Percentiles rank a stretch among this genome's conserved stretches.
These are phyloP conservation scores for Ormyrus rosae DNA, from an alignment of 2,888 invertebrate species.

Conservation along the genomic window DNA sequence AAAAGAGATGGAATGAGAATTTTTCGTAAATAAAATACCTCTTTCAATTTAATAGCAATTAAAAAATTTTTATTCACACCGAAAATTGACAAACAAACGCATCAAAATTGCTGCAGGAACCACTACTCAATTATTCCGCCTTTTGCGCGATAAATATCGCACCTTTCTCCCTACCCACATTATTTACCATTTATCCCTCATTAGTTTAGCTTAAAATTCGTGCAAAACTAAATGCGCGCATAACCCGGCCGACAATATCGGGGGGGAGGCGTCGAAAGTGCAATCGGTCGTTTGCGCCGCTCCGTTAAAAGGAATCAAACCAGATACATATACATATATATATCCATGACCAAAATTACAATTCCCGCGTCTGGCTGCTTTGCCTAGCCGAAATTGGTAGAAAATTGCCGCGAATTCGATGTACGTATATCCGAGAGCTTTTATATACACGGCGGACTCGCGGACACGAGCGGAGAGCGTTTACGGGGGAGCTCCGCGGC, in stretches of 20 bases:
- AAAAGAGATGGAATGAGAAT: no score
- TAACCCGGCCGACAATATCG: not conserved
- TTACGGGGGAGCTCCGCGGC: conserved; percentile 12
- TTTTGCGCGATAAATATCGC: no score
- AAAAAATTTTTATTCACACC: no score
- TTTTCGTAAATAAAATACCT: no score
- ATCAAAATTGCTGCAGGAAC: no score
- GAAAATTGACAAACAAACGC: no score
- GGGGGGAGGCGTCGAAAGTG: not conserved
- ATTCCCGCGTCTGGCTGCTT: conserved; percentile 23
- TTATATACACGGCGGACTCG: not conserved
- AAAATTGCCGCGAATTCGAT: conserved; percentile 47
- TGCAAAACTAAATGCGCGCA: no score
- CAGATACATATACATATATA: not conserved
- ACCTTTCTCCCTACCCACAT: no score
- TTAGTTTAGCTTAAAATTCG: no score
- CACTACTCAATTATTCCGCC: no score
- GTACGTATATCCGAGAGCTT: not conserved
- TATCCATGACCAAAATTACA: conserved; percentile 16
- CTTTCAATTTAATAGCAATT: no score
- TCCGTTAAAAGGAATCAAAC: conserved; percentile 31
- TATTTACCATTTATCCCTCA: no score
- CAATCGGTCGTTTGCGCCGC: not conserved
- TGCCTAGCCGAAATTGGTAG: conserved; percentile 42
- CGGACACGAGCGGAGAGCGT: conserved; percentile 6